Evolutionary conservation across 2,113 vertebrate species (phyloP).

Genomic region (Opisthocomus hoazin): DNA sequence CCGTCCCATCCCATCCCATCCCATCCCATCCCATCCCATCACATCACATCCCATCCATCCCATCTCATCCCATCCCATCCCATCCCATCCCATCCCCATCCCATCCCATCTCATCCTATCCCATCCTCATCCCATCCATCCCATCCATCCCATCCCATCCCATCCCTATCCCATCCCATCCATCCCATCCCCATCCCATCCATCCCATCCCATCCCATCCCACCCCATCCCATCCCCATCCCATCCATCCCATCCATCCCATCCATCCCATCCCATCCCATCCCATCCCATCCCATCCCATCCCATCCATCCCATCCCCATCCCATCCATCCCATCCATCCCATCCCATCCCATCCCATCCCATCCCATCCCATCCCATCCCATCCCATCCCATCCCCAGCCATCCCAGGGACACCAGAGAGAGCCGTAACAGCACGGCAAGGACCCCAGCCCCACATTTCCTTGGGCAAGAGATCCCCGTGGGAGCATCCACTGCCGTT

Average conservation of each 20-base stretch:
- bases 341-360: not conserved
- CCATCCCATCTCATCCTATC: too few relatives aligned
- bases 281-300: too few relatives aligned
- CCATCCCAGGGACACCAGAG: fast-evolving
- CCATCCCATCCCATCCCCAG: not conserved
- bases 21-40: not conserved
- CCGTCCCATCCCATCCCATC: too few relatives aligned
- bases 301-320: too few relatives aligned
- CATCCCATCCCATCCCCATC: not conserved
- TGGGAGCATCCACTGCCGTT: fast-evolving
- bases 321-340: too few relatives aligned
- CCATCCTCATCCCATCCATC: not conserved
- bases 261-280: too few relatives aligned
- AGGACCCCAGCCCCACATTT: not conserved
- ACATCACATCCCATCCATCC: too few relatives aligned
- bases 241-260: too few relatives aligned
- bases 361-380: not conserved
- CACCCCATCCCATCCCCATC: not conserved
- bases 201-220: too few relatives aligned
- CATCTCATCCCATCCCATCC: too few relatives aligned
- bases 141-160: too few relatives aligned
- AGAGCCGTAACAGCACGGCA: fast-evolving
- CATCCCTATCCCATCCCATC: not conserved
- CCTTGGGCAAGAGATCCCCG: not conserved
- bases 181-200: too few relatives aligned